These are phyloP conservation scores for Vulpes ferrilata DNA, from an alignment of 2,113 vertebrate genomes.

Conservation along the genomic window DNA sequence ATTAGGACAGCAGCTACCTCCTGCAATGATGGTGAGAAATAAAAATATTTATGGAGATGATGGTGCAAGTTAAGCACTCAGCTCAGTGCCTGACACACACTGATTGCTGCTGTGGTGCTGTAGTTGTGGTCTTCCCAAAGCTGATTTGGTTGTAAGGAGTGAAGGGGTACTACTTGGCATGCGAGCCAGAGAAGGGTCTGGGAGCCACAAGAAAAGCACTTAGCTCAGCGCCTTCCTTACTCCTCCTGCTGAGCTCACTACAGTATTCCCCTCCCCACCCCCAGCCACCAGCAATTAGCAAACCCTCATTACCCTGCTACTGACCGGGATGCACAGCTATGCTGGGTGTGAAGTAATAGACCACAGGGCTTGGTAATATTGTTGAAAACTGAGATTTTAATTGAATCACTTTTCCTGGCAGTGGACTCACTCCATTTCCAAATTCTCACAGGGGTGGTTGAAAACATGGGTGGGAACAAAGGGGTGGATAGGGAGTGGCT, in stretches of 20 bases:
- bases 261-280: neutral
- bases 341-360: conserved; percentile 48
- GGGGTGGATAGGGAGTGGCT: neutral
- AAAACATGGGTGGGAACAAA: neutral
- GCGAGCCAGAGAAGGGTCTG: neutral
- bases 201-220: neutral
- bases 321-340: neutral
- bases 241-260: neutral
- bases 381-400: conserved; percentile 76
- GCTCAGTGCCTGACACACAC: neutral
- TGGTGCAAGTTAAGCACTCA: neutral
- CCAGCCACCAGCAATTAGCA: conserved; percentile 48
- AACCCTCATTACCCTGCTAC: neutral
- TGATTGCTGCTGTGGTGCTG: neutral
- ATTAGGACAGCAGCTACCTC: neutral
- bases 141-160: neutral
- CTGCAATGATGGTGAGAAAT: neutral
- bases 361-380: neutral
- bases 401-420: conserved; percentile 71
- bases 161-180: too few relatives aligned
- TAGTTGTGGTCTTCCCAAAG: neutral
- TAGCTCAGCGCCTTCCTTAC: neutral
- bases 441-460: neutral
- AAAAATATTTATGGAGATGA: neutral
- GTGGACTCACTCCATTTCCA: conserved; percentile 55